A percentile compares a stretch with the other conserved stretches of the same genome.
Evolutionary conservation across 2,113 vertebrate species (phyloP).

Genomic region (Coturnix japonica): DNA sequence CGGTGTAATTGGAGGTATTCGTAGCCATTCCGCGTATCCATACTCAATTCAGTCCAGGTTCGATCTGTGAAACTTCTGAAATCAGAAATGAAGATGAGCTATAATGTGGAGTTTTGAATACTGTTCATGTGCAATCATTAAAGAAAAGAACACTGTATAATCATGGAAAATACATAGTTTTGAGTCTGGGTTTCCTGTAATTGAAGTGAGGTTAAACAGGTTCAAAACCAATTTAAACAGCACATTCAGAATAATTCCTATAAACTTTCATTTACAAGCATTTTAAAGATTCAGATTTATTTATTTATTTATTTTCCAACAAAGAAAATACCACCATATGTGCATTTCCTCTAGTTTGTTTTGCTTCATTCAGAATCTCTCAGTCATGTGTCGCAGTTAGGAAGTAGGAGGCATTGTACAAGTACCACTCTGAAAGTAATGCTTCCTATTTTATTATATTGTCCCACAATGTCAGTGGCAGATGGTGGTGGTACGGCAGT

Average conservation of each 20-base stretch:
- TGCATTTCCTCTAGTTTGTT: neutral
- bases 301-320: neutral
- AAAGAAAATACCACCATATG: neutral
- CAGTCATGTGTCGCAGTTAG: neutral
- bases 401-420: neutral
- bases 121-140: neutral
- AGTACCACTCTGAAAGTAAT: too few species aligned
- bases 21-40: neutral
- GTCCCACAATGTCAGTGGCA: too few species aligned
- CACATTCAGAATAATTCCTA: neutral
- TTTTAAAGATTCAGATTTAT: neutral
- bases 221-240: neutral
- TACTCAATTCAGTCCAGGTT: neutral
- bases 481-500: too few species aligned
- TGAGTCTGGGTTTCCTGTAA: neutral
- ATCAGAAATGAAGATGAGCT: neutral
- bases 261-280: neutral
- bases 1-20: neutral
- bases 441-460: too few species aligned
- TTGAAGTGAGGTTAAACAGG: neutral
- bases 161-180: neutral
- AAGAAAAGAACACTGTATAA: neutral
- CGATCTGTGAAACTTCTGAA: neutral
- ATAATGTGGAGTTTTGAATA: neutral
- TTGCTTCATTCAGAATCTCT: neutral